These are phyloP conservation scores for Otis tarda DNA, from an alignment of 2,113 vertebrate genomes.

Conservation along the genomic window DNA sequence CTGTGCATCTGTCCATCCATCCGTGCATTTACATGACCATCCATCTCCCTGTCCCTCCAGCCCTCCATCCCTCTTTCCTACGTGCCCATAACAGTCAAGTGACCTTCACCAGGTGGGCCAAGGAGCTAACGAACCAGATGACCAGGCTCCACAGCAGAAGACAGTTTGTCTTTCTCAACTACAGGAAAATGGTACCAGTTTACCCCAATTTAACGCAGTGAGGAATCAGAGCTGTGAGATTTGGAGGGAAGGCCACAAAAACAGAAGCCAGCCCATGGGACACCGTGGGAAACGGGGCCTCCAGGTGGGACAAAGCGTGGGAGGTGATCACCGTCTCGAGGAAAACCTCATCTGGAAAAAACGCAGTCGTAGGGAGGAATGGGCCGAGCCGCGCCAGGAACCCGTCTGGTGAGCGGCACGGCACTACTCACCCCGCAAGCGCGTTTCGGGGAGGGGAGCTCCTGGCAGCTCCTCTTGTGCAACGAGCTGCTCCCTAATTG, in stretches of 20 bases:
- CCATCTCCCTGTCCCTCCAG: too few relatives aligned
- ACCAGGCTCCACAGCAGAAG: background rate
- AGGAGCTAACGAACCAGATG: accelerated
- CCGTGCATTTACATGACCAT: too few relatives aligned
- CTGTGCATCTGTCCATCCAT: too few relatives aligned
- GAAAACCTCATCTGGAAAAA: background rate
- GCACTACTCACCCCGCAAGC: background rate
- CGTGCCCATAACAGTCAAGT: accelerated
- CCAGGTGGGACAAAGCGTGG: background rate
- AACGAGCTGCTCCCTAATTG: background rate
- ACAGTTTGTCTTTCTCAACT: background rate
- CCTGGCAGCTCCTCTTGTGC: background rate
- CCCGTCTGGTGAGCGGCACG: background rate
- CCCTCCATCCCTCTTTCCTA: background rate
- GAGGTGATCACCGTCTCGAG: accelerated
- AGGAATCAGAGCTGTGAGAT: background rate
- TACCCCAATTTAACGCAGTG: background rate
- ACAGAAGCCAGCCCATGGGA: background rate
- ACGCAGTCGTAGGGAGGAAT: background rate
- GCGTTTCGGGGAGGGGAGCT: background rate
- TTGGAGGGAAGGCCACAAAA: background rate
- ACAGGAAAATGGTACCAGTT: accelerated
- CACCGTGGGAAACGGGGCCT: accelerated
- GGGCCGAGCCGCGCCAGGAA: background rate
- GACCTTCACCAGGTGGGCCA: background rate